Base-by-base conservation (phyloP, 2,888 invertebrate genomes). In the Vandiemenella viatica region DNA sequence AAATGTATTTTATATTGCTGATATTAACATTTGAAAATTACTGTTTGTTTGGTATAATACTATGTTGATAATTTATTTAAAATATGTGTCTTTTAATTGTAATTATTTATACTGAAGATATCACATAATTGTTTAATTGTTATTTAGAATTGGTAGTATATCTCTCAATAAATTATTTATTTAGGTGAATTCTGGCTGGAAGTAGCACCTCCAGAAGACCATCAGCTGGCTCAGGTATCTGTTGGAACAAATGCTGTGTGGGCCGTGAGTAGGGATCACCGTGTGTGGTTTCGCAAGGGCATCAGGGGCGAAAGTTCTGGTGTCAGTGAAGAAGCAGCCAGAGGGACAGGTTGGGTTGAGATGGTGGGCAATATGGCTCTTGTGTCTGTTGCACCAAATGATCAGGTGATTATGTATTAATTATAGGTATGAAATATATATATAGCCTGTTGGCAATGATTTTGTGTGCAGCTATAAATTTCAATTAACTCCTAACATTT, bases 211-310 rank as follows among this genome's bases (percentile, higher is more conserved):
- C 84, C 84, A 0, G 75, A 74, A 60, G 77, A 77, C 58, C 71
- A 83, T 45, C 80, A 80, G 61, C 74, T 91, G 37, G 64, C 72
- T 21, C 85, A 87, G 61, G 72, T 92, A 8, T 81, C 87, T 45
- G 85, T 92, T 19, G 93, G 93, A 1, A 75, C 74, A 46, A 80
- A 83, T 69, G 76, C 83, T 2, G 76, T 80, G 1, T 84, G 84
- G 83, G 88, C 85, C 50, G 73, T 91, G 4, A 85, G 87, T 43
- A 79, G 83, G 56, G 85, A 89, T 61, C 78, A 82, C 50, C 78
- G 80, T 61, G 83, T 90, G 3, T 92, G 91, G 90, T 92, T 90
- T 62, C 73, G 91, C 57, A 83, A 86, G 66, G 78, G 76, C 67
- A 61, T 70, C 10, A 46, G 55, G 10, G 77, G 83, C 45, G 77